A percentile compares a stretch with the other conserved stretches of the same genome.
phyloP scores from a whole-genome alignment of 2,113 vertebrate species.

The Hippocampus barbouri region DNA sequence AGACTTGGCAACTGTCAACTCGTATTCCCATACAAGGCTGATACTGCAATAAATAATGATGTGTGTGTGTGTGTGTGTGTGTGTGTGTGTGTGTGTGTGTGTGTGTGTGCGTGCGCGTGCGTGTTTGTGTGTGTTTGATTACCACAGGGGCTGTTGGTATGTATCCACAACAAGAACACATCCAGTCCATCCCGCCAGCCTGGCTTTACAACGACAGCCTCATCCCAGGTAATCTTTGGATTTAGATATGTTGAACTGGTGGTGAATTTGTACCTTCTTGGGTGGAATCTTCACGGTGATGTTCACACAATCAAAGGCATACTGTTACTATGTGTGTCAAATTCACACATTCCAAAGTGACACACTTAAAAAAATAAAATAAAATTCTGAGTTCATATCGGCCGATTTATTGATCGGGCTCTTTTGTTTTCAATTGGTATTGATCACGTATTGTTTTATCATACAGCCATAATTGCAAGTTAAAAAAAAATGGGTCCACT shows the following conservation, averaged over 20 bases:
- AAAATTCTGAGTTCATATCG: no score
- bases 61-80: constrained; percentile 22
- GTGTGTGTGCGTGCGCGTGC: no score
- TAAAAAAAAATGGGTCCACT: no score
- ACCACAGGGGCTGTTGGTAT: constrained; percentile 81
- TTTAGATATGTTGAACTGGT: background rate
- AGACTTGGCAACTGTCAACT: constrained; percentile 42
- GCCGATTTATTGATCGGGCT: no score
- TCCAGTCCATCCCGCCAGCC: constrained; percentile 85
- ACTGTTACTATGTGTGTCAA: no score
- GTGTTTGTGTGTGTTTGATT: constrained; percentile 27
- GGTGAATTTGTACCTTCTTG: background rate
- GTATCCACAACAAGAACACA: constrained; percentile 87
- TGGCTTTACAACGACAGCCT: constrained; percentile 95
- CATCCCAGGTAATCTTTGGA: constrained; percentile 82
- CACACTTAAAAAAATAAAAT: no score
- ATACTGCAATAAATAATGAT: constrained; percentile 17
- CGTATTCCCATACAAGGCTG: constrained; percentile 22
- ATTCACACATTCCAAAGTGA: no score
- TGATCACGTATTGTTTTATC: no score
- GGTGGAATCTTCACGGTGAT: no score
- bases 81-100: constrained; percentile 23
- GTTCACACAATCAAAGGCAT: no score
- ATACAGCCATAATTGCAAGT: no score
- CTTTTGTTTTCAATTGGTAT: no score